A percentile compares a stretch with the other conserved stretches of the same genome.
Evolutionary conservation across 2,113 vertebrate genomes (phyloP).

Genomic region (Brachirus orientalis): DNA sequence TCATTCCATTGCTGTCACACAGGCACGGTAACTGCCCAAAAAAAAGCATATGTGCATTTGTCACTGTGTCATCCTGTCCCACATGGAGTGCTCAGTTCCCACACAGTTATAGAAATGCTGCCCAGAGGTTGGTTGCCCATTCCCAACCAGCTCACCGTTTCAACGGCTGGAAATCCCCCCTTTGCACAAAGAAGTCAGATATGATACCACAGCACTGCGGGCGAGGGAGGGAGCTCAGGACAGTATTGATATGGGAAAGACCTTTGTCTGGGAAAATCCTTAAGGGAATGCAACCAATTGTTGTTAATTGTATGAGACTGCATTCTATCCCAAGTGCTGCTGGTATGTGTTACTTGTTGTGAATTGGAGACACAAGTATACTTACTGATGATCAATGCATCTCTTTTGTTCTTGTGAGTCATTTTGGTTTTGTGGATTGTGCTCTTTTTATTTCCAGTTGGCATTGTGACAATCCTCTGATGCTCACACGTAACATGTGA

Average conservation of each 20-base stretch:
- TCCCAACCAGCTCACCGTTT: slow-evolving; percentile 84
- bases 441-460: neutral
- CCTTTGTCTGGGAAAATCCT: slow-evolving; percentile 82
- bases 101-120: slow-evolving; percentile 76
- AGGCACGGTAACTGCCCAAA: slow-evolving; percentile 4
- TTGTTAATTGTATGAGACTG: slow-evolving; percentile 73
- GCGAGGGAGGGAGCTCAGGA: slow-evolving; percentile 78
- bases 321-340: slow-evolving; percentile 63
- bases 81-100: slow-evolving; percentile 67
- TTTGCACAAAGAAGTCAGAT: slow-evolving; percentile 81
- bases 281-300: slow-evolving; percentile 78
- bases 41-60: slow-evolving; percentile 16
- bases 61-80: slow-evolving; percentile 49
- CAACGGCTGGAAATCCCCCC: slow-evolving; percentile 83
- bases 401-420: slow-evolving; percentile 46
- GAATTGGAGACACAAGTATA: slow-evolving; percentile 64
- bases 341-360: slow-evolving; percentile 72
- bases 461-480: slow-evolving; percentile 28
- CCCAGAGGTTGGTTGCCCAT: slow-evolving; percentile 77
- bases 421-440: slow-evolving; percentile 40
- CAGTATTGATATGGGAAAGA: slow-evolving; percentile 77
- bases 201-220: slow-evolving; percentile 83
- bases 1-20: slow-evolving; percentile 16
- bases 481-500: neutral
- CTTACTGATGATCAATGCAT: slow-evolving; percentile 46